Evolutionary conservation across 2,113 vertebrate genomes (phyloP).

Genomic region (Calonectris borealis): DNA sequence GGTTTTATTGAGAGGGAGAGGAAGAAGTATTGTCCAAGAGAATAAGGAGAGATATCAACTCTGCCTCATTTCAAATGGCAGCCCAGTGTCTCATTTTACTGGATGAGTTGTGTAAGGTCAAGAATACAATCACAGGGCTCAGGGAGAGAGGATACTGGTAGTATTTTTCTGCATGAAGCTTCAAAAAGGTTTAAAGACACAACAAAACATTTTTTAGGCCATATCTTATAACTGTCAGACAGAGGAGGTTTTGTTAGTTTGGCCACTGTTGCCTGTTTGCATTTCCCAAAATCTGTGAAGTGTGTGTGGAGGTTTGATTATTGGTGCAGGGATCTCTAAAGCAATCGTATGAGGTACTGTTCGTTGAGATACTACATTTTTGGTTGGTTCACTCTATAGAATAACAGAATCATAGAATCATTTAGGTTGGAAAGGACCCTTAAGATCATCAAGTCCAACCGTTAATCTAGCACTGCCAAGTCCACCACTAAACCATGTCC

Average conservation of each 20-base stretch:
- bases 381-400: not conserved
- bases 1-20: not conserved
- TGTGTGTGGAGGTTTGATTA: not conserved
- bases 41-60: not conserved
- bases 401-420: not conserved
- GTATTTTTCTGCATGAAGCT: not conserved
- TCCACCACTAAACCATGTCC: not conserved
- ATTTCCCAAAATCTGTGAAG: not conserved
- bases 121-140: not conserved
- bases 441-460: not conserved
- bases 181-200: not conserved
- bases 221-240: not conserved
- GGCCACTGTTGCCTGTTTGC: no score
- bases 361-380: not conserved
- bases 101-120: constrained; percentile 9
- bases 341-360: fast-evolving
- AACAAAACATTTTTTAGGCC: not conserved
- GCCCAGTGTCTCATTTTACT: not conserved
- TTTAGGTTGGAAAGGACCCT: not conserved
- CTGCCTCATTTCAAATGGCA: constrained; percentile 17
- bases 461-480: not conserved
- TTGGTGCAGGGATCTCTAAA: not conserved
- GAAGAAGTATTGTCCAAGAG: not conserved
- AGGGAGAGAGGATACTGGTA: not conserved
- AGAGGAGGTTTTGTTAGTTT: not conserved